Evolutionary conservation across 2,888 invertebrate species (phyloP).

Genomic region (Bimastos eiseni): DNA sequence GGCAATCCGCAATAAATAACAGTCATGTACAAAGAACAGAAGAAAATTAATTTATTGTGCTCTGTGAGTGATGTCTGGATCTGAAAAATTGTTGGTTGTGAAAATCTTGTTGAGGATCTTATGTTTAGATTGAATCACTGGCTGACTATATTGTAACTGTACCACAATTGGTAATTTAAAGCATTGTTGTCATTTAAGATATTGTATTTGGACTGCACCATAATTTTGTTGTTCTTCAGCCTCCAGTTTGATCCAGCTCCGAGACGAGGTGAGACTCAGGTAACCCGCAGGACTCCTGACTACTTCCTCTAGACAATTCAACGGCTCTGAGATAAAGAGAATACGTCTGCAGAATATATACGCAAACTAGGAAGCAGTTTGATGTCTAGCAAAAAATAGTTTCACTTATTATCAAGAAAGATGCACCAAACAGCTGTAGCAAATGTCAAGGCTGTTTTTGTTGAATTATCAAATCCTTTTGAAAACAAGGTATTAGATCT

Average conservation of each 20-base stretch:
- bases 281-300: slow-evolving; percentile 98
- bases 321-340: neutral
- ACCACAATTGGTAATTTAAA: neutral
- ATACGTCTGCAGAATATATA: neutral
- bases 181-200: neutral
- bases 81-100: neutral
- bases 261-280: slow-evolving; percentile 98
- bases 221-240: slow-evolving; percentile 69
- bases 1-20: no score
- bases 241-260: slow-evolving; percentile 99
- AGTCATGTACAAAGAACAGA: no score
- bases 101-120: neutral
- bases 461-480: neutral
- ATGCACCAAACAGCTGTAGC: neutral
- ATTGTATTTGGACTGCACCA: neutral
- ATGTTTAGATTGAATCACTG: neutral
- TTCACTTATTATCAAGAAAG: neutral
- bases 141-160: neutral
- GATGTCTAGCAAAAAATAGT: neutral
- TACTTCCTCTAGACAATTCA: slow-evolving; percentile 88
- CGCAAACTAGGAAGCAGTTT: neutral
- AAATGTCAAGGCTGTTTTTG: neutral
- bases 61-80: neutral
- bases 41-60: neutral
- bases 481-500: neutral